Conservation (phyloP, 2,797 vertebrate genomes). For the Megaceryle alcyon region DNA sequence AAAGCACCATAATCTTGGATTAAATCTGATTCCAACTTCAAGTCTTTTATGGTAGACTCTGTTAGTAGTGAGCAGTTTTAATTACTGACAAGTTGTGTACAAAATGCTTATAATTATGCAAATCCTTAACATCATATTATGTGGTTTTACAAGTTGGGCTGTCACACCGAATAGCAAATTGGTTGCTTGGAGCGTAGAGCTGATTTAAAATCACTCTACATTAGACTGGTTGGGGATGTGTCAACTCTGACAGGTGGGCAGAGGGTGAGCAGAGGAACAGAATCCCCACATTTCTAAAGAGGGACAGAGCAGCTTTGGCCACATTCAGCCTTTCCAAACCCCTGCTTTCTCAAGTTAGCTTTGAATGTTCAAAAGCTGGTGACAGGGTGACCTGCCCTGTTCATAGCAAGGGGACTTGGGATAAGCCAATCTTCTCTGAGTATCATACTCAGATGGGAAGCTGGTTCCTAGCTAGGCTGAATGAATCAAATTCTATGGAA, state of each 20-base stretch:
- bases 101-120: background rate
- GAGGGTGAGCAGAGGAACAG: background rate
- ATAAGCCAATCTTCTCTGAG: background rate
- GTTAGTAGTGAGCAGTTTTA: background rate
- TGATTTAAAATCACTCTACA: fast-evolving
- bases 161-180: background rate
- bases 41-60: background rate
- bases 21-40: background rate
- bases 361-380: too few species aligned
- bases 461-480: background rate
- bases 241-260: fast-evolving
- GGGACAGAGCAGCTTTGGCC: background rate
- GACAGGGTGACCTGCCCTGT: background rate
- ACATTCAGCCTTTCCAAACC: background rate
- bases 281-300: background rate
- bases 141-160: background rate
- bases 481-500: background rate
- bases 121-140: fast-evolving
- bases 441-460: background rate
- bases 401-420: background rate
- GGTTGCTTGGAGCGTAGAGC: background rate
- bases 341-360: background rate
- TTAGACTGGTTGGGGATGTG: background rate
- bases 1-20: background rate
- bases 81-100: background rate